Conservation (phyloP, 2,113 vertebrate genomes). For the Nothobranchius kuhntae region DNA sequence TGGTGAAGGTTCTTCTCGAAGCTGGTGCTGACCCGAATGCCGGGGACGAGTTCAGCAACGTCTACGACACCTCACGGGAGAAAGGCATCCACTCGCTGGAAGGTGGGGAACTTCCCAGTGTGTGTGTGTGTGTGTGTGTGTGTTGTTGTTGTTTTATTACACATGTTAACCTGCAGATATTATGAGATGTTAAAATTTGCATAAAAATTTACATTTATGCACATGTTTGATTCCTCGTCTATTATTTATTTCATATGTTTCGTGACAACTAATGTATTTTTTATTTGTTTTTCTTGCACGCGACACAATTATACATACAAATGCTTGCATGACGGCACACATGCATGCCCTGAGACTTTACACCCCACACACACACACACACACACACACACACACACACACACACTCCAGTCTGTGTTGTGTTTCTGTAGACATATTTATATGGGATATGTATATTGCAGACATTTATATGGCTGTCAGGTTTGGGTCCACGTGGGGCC, state of each 20-base stretch:
- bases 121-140: conserved; percentile 11
- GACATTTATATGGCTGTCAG: conserved; percentile 99
- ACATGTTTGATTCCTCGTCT: conserved; percentile 71
- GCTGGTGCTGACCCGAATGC: conserved; percentile 90
- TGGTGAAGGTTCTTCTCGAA: conserved; percentile 85
- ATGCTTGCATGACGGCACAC: conserved; percentile 33
- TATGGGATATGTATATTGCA: conserved; percentile 94
- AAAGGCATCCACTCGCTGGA: conserved; percentile 92
- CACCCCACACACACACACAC: conserved; percentile 10
- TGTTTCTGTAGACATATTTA: conserved; percentile 83
- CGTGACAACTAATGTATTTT: conserved; percentile 50
- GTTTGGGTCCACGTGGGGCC: conserved; percentile 85
- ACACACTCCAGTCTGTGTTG: conserved; percentile 56
- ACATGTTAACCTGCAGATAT: conserved; percentile 70
- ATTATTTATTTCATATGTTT: conserved; percentile 69
- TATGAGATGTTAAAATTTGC: conserved; percentile 60
- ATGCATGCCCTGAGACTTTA: conserved; percentile 36
- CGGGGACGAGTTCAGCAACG: conserved; percentile 92
- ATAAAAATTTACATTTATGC: conserved; percentile 80
- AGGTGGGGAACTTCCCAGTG: conserved; percentile 77
- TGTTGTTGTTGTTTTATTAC: conserved; percentile 59
- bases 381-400: conserved; percentile 5
- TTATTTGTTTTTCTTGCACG: conserved; percentile 70
- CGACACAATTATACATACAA: conserved; percentile 38
- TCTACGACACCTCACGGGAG: conserved; percentile 90